phyloP scores from a whole-genome alignment of 1,140 invertebrate genomes.

The Dendrolimus punctatus region DNA sequence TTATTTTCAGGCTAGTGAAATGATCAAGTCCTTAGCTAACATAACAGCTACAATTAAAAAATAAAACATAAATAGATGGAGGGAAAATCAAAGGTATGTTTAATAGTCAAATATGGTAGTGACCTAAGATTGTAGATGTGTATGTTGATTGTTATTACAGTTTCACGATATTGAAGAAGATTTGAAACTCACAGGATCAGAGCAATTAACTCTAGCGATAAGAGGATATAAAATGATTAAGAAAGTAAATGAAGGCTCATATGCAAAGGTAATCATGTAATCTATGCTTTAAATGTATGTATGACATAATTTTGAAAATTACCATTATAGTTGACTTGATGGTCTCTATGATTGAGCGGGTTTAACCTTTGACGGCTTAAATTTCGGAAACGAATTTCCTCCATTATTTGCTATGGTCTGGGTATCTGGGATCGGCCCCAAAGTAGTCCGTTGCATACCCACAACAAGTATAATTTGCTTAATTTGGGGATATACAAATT shows the following conservation, averaged over 20 bases:
- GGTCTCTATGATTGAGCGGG: no score
- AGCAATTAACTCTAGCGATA: constrained; percentile 71
- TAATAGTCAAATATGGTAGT: no score
- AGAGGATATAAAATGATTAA: constrained; percentile 75
- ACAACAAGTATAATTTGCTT: no score
- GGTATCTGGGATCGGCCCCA: no score
- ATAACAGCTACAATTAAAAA: constrained; percentile 33
- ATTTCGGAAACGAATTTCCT: no score
- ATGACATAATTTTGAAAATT: neutral
- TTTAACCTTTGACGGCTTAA: no score
- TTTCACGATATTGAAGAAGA: constrained; percentile 37
- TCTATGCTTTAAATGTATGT: neutral
- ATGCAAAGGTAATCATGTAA: constrained; percentile 71
- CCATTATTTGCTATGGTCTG: no score
- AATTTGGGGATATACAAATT: no score
- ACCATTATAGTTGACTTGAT: no score
- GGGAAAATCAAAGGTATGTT: constrained; percentile 40
- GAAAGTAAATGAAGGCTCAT: constrained; percentile 79
- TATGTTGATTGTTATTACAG: constrained; percentile 6
- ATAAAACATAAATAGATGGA: constrained; percentile 49
- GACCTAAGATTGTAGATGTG: neutral
- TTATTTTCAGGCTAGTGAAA: constrained; percentile 49
- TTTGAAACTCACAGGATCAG: constrained; percentile 64
- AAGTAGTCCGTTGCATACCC: no score
- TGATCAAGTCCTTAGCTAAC: constrained; percentile 55